phyloP scores from a whole-genome alignment of 2,113 vertebrate genomes.

The Ameiurus melas region DNA sequence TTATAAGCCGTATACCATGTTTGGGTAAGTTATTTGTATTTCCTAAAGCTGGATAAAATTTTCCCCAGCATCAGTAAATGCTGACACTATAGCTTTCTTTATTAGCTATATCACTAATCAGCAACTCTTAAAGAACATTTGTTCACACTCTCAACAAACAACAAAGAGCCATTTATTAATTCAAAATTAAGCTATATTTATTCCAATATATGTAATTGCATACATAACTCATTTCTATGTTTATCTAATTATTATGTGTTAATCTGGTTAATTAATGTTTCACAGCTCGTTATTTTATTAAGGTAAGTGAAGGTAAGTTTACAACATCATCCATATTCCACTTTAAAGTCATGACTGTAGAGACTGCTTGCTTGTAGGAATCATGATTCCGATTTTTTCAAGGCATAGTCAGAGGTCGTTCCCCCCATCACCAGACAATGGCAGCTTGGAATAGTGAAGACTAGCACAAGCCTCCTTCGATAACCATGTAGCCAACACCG shows the following conservation, averaged over 20 bases:
- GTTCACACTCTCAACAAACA: neutral
- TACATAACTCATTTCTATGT: neutral
- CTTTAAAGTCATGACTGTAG: neutral
- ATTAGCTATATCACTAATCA: neutral
- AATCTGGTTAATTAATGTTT: neutral
- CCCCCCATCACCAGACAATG: neutral
- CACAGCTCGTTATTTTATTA: neutral
- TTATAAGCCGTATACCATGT: neutral
- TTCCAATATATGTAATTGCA: constrained; percentile 14
- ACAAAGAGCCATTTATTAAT: neutral
- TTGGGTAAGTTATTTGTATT: neutral
- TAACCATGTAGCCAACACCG: neutral
- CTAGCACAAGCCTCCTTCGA: neutral
- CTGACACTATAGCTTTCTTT: neutral
- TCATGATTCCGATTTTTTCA: neutral
- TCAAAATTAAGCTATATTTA: constrained; percentile 6
- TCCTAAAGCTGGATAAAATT: neutral
- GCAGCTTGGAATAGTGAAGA: neutral
- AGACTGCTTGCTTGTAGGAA: neutral
- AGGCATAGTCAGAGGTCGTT: neutral
- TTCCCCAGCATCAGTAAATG: neutral
- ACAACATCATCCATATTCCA: neutral
- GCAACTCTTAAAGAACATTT: neutral
- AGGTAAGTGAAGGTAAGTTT: constrained; percentile 4
- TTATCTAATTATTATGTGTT: neutral